These are phyloP conservation scores for Caradrina kadenii DNA, from an alignment of 2,888 invertebrate genomes.

Conservation along the genomic window DNA sequence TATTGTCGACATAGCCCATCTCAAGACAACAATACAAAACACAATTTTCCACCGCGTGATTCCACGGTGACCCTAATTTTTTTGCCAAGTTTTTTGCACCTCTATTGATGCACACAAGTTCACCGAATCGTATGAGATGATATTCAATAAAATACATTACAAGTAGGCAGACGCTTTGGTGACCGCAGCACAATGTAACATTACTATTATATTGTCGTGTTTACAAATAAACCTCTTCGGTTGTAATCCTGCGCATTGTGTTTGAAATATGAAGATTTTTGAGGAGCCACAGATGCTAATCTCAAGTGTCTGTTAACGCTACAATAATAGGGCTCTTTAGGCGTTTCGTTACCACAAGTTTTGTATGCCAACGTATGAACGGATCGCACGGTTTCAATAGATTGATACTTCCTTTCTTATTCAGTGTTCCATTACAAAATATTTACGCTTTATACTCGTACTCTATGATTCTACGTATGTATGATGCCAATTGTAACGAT, in stretches of 20 bases:
- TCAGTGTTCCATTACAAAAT: conserved; percentile 57
- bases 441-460: conserved; percentile 58
- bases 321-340: conserved; percentile 86
- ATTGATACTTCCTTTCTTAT: conserved; percentile 82
- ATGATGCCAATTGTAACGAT: conserved; percentile 44
- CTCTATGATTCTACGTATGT: conserved; percentile 55
- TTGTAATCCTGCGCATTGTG: conserved; percentile 87
- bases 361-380: conserved; percentile 79
- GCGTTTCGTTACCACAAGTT: conserved; percentile 81
- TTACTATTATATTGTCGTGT: conserved; percentile 82
- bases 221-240: conserved; percentile 90
- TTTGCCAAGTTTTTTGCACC: conserved; percentile 68
- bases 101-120: conserved; percentile 77
- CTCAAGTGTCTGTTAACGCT: conserved; percentile 90
- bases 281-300: conserved; percentile 89
- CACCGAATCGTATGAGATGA: conserved; percentile 86
- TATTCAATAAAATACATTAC: conserved; percentile 86
- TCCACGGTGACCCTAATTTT: conserved; percentile 60
- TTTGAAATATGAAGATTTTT: conserved; percentile 84
- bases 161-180: conserved; percentile 78
- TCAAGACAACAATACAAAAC: conserved; percentile 33
- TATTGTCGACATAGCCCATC: conserved; percentile 5
- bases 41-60: conserved; percentile 54
- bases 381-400: conserved; percentile 78
- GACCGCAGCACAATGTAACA: conserved; percentile 81